Conservation (phyloP, 2,888 invertebrate genomes). For the Leptopterna dolabrata region DNA sequence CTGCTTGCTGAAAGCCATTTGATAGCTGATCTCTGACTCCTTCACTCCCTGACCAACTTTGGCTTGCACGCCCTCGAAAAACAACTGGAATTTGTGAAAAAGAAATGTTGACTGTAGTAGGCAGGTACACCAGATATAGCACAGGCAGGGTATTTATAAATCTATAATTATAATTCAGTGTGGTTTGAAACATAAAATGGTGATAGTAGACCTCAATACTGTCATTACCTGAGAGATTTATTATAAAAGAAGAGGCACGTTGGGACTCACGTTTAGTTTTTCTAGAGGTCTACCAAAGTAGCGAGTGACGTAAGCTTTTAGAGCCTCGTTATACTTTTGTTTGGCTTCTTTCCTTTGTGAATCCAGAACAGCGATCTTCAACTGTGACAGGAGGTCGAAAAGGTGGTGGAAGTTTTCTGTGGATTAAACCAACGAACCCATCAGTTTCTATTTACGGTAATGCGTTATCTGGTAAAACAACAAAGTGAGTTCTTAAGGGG, state of each 20-base stretch:
- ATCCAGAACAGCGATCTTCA: conserved; percentile 92
- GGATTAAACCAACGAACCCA: conserved; percentile 54
- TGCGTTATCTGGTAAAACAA: no score
- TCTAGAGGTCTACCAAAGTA: conserved; percentile 94
- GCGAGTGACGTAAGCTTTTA: conserved; percentile 90
- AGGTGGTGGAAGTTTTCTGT: conserved; percentile 95
- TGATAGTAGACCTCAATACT: no score
- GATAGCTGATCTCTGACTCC: conserved; percentile 97
- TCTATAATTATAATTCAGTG: no score
- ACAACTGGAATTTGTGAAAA: conserved; percentile 74
- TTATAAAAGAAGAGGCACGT: no score
- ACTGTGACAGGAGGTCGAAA: conserved; percentile 84
- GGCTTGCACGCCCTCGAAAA: conserved; percentile 96
- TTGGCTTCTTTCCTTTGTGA: conserved; percentile 89
- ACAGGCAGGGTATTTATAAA: no score
- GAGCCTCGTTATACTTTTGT: conserved; percentile 87
- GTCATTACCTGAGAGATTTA: no score
- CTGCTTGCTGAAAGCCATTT: conserved; percentile 96
- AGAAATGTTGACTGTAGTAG: neutral
- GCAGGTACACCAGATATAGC: no score
- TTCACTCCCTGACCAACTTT: conserved; percentile 94
- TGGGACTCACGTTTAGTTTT: conserved; percentile 80
- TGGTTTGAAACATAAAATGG: no score
- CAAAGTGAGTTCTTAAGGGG: no score
- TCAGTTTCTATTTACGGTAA: neutral